Percentiles rank a stretch among this genome's conserved stretches.
Conservation (phyloP, 2,888 invertebrate genomes). For the Polia nebulosa region DNA sequence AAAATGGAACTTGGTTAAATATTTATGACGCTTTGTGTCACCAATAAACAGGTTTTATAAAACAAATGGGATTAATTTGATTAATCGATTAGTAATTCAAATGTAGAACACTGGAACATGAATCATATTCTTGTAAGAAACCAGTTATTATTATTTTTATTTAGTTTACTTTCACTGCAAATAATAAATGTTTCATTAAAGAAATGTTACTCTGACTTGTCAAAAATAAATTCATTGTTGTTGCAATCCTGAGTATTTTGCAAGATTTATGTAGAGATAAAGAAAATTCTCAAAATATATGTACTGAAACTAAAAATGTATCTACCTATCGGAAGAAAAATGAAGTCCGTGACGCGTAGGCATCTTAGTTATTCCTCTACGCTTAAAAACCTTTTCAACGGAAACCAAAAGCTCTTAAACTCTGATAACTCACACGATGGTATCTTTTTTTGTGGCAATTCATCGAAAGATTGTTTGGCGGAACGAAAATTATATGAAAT, state of each 20-base stretch:
- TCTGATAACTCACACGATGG: constrained; percentile 48
- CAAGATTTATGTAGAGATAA: not conserved
- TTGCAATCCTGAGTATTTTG: not conserved
- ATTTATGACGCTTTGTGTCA: constrained; percentile 63
- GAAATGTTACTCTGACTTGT: not conserved
- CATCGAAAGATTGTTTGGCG: constrained; percentile 79
- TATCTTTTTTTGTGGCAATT: constrained; percentile 81
- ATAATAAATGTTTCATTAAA: constrained; percentile 17
- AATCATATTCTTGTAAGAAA: constrained; percentile 40
- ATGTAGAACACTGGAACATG: constrained; percentile 47
- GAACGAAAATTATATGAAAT: constrained; percentile 88
- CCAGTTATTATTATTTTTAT: constrained; percentile 8
- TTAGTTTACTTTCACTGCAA: constrained; percentile 31
- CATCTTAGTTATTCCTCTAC: not conserved
- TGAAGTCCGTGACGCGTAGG: not conserved
- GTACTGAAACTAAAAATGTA: too few relatives aligned
- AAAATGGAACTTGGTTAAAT: constrained; percentile 64
- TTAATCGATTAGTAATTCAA: constrained; percentile 47
- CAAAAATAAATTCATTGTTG: not conserved
- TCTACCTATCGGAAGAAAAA: too few relatives aligned
- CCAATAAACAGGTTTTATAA: constrained; percentile 48
- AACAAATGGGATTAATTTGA: constrained; percentile 54
- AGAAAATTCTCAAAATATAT: not conserved
- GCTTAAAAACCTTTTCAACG: constrained; percentile 20
- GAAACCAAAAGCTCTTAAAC: constrained; percentile 35